Conservation (phyloP, 2,113 vertebrate genomes). For the Anseranas semipalmata region DNA sequence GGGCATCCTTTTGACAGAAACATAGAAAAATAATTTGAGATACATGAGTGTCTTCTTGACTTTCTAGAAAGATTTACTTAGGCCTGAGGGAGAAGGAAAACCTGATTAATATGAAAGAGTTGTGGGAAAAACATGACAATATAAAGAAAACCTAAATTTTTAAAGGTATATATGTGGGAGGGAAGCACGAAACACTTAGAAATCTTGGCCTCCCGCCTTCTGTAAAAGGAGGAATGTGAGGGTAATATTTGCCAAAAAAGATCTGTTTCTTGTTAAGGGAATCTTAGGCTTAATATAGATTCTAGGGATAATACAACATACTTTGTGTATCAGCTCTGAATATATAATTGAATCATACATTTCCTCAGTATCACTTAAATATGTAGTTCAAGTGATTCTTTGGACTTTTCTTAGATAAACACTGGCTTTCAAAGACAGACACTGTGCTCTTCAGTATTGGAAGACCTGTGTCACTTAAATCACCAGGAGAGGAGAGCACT, state of each 20-base stretch:
- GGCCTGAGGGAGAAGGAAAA: background rate
- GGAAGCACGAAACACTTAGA: background rate
- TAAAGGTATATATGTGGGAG: conserved; percentile 5
- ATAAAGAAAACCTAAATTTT: background rate
- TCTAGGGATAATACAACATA: background rate
- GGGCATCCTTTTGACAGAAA: background rate
- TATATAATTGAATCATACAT: background rate
- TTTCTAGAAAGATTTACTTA: conserved; percentile 9
- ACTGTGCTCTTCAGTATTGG: background rate
- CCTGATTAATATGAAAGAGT: background rate
- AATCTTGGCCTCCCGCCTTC: background rate
- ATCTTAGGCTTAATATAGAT: background rate
- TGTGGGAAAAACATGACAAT: background rate
- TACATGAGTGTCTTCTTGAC: background rate
- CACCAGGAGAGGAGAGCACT: background rate
- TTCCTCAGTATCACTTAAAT: background rate
- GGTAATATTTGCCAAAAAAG: background rate
- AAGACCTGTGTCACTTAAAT: background rate
- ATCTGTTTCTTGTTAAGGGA: conserved; percentile 44
- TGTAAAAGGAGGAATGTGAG: background rate
- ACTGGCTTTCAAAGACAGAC: background rate
- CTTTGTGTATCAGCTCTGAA: background rate
- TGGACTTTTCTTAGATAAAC: background rate
- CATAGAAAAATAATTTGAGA: background rate
- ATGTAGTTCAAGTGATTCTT: background rate